Conservation (phyloP, 2,113 vertebrate genomes). For the Nyctibius bracteatus region DNA sequence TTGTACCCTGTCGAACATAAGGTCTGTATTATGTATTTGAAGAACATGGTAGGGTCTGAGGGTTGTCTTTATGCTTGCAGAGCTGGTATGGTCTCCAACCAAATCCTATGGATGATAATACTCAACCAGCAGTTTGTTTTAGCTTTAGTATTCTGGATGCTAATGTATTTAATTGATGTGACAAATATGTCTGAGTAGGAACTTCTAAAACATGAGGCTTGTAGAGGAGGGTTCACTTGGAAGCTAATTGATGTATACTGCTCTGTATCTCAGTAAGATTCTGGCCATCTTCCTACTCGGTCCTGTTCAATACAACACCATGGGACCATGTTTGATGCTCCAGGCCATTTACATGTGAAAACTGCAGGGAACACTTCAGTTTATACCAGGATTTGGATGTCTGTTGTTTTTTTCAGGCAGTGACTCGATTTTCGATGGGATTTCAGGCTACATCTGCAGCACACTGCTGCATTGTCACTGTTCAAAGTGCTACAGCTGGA, state of each 20-base stretch:
- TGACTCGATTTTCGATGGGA: neutral
- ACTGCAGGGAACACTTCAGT: neutral
- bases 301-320: neutral
- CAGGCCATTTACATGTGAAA: neutral
- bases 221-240: neutral
- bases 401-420: neutral
- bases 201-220: neutral
- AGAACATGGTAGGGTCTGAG: neutral
- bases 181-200: neutral
- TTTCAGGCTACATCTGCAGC: neutral
- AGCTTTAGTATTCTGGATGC: neutral
- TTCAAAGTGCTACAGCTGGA: neutral
- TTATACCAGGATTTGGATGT: neutral
- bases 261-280: neutral
- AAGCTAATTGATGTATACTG: neutral
- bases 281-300: neutral
- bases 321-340: neutral
- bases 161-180: neutral
- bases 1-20: neutral
- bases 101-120: neutral
- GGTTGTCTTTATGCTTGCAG: neutral
- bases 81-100: neutral
- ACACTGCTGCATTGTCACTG: neutral
- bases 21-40: neutral
- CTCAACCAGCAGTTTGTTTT: neutral